Base-by-base conservation (phyloP, 2,888 invertebrate genomes). In the Tanaodytes sp. region DNA sequence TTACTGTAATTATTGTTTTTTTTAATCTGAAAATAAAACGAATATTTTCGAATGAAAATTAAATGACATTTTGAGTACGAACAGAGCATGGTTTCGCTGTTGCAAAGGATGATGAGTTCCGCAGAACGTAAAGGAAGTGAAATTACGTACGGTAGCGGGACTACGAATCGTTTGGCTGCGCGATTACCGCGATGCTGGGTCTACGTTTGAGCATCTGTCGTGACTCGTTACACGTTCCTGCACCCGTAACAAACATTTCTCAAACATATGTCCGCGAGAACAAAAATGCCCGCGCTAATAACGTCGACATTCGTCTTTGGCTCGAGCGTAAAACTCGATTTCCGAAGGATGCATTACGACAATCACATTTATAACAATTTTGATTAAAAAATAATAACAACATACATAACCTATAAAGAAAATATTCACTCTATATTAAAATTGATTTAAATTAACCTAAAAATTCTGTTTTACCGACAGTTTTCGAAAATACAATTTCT, bases 141-240 rank as follows among this genome's bases (percentile, higher is more conserved):
- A 57, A 57, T 54, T 36, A 16, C 70, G 36, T 4, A 33, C 48
- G 45, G 70, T 65, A 71, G 72, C 73, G 58, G 72, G 73, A 75
- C 67, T 72, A 74, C 74, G 74, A 75, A 75, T 72, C 75, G 68
- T 66, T 62, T 51, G 63, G 65, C 64, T 37, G 63, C 64, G 58
- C 64, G 57, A 65, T 68, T 69, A 64, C 42, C 58, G 54, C 23
- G 64, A 48, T 23, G 39, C 31, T 14, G 51, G 42, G 59, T 27
- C 36, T 64, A 51, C 69, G 79, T n/a, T 73, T 73, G 76, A 78
- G 76, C 79, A 80, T 79, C 80, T 79, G 80, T 80, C 77, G 80
- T 77, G 77, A 76, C 76, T 77, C 75, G 74, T 77, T 76, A 73
- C 73, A 72, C 74, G 76, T 77, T 75, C 62, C 72, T 63, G 71